A percentile compares a stretch with the other conserved stretches of the same genome.
These are phyloP conservation scores for Neopipo cinnamomea DNA, from an alignment of 2,113 vertebrate species.

Conservation along the genomic window DNA sequence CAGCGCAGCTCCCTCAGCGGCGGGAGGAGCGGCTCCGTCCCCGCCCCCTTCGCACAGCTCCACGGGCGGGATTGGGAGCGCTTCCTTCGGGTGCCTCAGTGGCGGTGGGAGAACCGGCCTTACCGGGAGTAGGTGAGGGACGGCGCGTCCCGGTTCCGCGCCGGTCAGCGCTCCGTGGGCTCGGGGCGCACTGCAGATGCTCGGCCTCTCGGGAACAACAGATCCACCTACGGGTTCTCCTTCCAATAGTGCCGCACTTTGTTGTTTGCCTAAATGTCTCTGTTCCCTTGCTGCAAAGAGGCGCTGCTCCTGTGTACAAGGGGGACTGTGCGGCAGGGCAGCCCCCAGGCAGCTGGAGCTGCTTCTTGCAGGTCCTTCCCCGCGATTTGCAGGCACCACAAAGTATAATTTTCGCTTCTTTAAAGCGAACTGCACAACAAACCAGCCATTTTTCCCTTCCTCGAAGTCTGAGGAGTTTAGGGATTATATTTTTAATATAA, in stretches of 20 bases:
- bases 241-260: fast-evolving
- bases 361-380: background rate
- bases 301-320: fast-evolving
- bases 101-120: fast-evolving
- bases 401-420: background rate
- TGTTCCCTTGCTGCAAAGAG: too few relatives aligned
- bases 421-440: background rate
- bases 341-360: background rate
- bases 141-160: too few relatives aligned
- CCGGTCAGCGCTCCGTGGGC: too few relatives aligned
- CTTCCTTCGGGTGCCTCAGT: background rate
- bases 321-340: background rate
- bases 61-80: background rate
- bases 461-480: background rate
- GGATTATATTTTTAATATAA: background rate
- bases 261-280: too few relatives aligned
- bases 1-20: background rate
- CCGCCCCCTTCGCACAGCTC: background rate
- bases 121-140: fast-evolving
- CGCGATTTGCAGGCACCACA: fast-evolving
- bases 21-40: background rate
- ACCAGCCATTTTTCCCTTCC: background rate
- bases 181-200: fast-evolving
- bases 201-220: background rate
- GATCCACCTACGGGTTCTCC: fast-evolving